phyloP scores from a whole-genome alignment of 2,797 vertebrate genomes.

The Cryptoprocta ferox region DNA sequence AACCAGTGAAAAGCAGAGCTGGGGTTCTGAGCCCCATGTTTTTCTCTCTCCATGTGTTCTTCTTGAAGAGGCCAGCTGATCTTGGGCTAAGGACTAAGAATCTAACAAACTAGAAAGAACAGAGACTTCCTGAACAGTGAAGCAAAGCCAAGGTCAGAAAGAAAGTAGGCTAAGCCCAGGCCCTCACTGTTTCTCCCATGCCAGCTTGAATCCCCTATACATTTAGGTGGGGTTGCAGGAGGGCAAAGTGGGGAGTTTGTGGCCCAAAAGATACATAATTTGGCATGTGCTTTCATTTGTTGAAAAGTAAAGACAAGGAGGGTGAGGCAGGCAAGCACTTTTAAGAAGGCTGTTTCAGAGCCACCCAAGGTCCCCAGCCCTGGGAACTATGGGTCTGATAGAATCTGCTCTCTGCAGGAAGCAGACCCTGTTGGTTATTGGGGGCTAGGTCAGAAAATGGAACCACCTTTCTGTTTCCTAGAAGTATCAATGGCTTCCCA shows the following conservation, averaged over 20 bases:
- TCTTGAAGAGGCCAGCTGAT: neutral
- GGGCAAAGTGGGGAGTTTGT: neutral
- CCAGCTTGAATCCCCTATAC: neutral
- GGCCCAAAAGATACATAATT: neutral
- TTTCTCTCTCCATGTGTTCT: neutral
- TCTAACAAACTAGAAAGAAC: constrained; percentile 29
- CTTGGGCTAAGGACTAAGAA: neutral
- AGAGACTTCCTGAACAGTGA: neutral
- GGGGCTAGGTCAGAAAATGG: neutral
- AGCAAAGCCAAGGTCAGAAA: neutral
- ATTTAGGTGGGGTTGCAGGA: neutral
- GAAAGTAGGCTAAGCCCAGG: neutral
- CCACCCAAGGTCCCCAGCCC: neutral
- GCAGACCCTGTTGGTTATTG: neutral
- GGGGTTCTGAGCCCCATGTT: neutral
- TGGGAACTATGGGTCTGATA: neutral
- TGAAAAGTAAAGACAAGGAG: neutral
- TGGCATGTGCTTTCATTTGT: neutral
- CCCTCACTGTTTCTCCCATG: neutral
- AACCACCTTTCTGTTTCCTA: neutral
- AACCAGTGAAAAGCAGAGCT: neutral
- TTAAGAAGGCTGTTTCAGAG: neutral
- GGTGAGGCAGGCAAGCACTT: neutral
- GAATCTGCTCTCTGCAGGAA: neutral
- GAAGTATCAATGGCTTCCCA: neutral